phyloP scores from a whole-genome alignment of 2,888 invertebrate genomes.

The Rhopalosiphum nymphaeae region DNA sequence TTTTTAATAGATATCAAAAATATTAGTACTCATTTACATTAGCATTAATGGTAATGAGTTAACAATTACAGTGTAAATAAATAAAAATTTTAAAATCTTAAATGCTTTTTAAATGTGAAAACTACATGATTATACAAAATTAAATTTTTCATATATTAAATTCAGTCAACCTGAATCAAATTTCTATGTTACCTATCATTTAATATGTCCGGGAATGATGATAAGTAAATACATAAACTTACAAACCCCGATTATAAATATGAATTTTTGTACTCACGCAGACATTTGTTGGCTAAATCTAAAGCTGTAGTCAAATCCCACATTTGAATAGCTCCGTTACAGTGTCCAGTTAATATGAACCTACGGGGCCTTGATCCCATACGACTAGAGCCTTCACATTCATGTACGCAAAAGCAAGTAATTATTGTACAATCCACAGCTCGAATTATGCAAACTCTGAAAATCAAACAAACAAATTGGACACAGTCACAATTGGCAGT shows the following conservation, averaged over 20 bases:
- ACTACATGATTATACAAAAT: background rate
- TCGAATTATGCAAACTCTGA: conserved; percentile 91
- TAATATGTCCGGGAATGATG: background rate
- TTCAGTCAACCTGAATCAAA: background rate
- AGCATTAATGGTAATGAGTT: background rate
- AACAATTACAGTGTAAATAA: background rate
- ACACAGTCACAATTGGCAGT: background rate
- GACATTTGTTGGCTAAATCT: conserved; percentile 74
- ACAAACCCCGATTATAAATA: background rate
- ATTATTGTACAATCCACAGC: conserved; percentile 95
- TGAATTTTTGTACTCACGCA: conserved; percentile 34
- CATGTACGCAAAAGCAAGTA: conserved; percentile 96
- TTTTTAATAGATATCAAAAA: background rate
- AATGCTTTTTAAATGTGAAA: background rate
- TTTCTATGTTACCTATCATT: background rate
- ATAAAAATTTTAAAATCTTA: background rate
- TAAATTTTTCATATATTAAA: background rate
- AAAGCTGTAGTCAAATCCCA: conserved; percentile 98
- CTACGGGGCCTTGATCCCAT: conserved; percentile 90
- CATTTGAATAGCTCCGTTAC: conserved; percentile 94
- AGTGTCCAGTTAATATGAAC: conserved; percentile 92
- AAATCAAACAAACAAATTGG: conserved; percentile 62
- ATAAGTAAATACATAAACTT: background rate
- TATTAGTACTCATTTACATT: background rate
- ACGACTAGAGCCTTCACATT: conserved; percentile 95